Conservation (phyloP, 53 echinoderm and acorn worm species). For the Stichopus horrens region DNA sequence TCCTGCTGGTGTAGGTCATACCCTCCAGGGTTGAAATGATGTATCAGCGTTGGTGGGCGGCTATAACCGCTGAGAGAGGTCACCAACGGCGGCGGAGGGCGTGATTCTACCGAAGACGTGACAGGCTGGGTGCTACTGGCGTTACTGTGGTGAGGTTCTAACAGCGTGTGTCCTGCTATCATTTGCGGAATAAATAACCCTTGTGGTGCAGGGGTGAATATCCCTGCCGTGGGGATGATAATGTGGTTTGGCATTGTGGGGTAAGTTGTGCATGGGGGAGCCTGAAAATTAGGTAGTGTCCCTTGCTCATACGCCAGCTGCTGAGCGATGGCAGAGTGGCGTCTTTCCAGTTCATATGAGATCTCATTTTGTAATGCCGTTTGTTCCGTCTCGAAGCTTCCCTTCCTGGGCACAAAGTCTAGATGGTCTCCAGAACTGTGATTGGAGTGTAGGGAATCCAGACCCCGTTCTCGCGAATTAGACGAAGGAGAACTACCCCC, state of each 20-base stretch:
- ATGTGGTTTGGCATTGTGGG: conserved; percentile 12
- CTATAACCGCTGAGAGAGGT: not conserved
- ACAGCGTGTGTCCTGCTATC: conserved; percentile 8
- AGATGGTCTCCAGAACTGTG: conserved; percentile 38
- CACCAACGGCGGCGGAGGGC: conserved; percentile 1
- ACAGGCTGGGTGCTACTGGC: not conserved
- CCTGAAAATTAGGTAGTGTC: not conserved
- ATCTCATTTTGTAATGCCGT: not conserved
- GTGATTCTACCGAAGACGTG: not conserved
- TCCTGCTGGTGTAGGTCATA: conserved; percentile 58
- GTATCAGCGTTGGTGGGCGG: not conserved
- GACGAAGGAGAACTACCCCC: conserved; percentile 34
- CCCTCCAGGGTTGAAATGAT: not conserved
- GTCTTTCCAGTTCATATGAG: not conserved
- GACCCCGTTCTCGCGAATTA: conserved; percentile 14
- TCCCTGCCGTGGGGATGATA: conserved; percentile 12
- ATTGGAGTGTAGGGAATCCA: conserved; percentile 40
- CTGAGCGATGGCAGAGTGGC: conserved; percentile 17
- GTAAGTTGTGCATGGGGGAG: not conserved
- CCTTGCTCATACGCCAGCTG: conserved; percentile 26
- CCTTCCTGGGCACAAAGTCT: conserved; percentile 8
- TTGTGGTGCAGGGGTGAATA: not conserved
- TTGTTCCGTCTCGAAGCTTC: conserved; percentile 23
- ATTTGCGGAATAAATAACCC: conserved; percentile 13
- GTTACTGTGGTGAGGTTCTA: conserved; percentile 4